Percentiles rank a stretch among this genome's conserved stretches.
Conservation (phyloP, 2,888 invertebrate genomes). For the Nesidiocoris tenuis region DNA sequence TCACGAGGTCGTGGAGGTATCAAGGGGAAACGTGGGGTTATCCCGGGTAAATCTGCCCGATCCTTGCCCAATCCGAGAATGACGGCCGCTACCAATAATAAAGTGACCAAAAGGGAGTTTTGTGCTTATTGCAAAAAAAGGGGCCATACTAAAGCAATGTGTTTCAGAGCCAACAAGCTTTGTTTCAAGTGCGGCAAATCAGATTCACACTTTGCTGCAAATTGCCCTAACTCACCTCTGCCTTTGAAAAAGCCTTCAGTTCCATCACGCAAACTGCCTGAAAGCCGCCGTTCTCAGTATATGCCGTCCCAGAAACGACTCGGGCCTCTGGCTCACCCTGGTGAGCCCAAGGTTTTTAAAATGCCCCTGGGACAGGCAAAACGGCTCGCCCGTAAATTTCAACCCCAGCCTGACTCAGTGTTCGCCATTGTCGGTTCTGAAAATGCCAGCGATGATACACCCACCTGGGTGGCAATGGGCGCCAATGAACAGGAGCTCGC, state of each 20-base stretch:
- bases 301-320: background rate
- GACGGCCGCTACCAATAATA: background rate
- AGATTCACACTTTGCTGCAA: background rate
- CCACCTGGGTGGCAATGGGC: background rate
- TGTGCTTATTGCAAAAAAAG: background rate
- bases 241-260: background rate
- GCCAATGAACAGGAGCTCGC: background rate
- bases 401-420: background rate
- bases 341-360: background rate
- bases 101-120: background rate
- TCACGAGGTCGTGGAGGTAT: background rate
- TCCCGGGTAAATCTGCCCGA: background rate
- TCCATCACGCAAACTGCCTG: background rate
- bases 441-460: background rate
- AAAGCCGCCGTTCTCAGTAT: background rate
- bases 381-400: background rate
- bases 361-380: slow-evolving; percentile 11
- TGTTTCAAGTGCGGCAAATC: slow-evolving; percentile 8
- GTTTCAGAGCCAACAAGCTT: background rate
- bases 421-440: background rate
- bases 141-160: background rate
- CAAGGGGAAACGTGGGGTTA: background rate
- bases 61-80: background rate
- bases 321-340: background rate
- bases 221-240: background rate